Base-by-base conservation (phyloP, 2,888 invertebrate species). In the Esperia sulphurella region DNA sequence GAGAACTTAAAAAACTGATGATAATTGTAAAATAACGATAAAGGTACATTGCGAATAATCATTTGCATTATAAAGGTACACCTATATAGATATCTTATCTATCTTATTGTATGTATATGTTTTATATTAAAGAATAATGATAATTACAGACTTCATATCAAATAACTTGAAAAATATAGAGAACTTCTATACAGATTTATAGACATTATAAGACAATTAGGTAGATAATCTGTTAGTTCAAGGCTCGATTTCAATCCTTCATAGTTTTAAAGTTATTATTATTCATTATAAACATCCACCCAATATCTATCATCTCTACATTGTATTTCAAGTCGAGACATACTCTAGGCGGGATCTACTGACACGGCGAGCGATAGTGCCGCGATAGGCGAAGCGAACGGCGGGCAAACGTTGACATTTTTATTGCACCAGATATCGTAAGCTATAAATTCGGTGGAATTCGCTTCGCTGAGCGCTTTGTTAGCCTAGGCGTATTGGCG, bases 381-480 rank as follows among this genome's bases (percentile, higher is more conserved):
- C 51, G 61, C 67, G 76, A 76, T 76, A 78, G 71, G 50, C 59
- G 50, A 45, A 21, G 66, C 68, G 65, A 65, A 63, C 64, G 61
- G 60, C 65, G 68, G 59, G 68, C 67, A 61, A 65, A 69, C 74
- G 82, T 71, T 79, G 84, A 84, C 83, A 78, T 80, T 82, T 86
- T 86, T 85, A 86, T 72, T 67, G 78, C 74, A 48, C 55, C 56
- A 74, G 79, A 82, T 85, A 84, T 76, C 72, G 68, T 57, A 54
- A 53, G 53, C 66, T 63, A 80, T 83, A 83, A 83, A 84, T 79
- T 71, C 71, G 58, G 50, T 50, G 63, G 71, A 65, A 70, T 74
- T 65, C 62, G 64, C 65, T 61, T 58, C 64, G 61, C 59, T 61
- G 54, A 57, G 60, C 54, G 58, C 62, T 62, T 63, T 61, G 58